A percentile compares a stretch with the other conserved stretches of the same genome.
These are phyloP conservation scores for Clarias gariepinus DNA, from an alignment of 2,113 vertebrate genomes.

Conservation along the genomic window DNA sequence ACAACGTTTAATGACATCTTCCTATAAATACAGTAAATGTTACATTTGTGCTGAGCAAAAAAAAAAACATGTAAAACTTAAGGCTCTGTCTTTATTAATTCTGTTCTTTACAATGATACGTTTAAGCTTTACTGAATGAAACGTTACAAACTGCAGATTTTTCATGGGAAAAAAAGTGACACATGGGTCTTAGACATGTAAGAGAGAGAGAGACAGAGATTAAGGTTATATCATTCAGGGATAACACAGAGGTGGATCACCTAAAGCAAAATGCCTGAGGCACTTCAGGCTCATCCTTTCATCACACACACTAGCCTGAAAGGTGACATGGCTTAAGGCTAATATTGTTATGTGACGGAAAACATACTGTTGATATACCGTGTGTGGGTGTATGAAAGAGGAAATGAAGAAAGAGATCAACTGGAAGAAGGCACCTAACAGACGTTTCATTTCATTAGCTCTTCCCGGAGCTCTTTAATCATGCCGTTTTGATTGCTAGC, in stretches of 20 bases:
- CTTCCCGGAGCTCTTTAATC: slow-evolving; percentile 27
- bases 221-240: not conserved
- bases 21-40: no score
- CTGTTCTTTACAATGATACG: not conserved
- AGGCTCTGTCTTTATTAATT: not conserved
- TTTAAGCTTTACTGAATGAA: not conserved
- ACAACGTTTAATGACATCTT: not conserved
- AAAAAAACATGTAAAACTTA: not conserved
- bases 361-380: slow-evolving; percentile 27
- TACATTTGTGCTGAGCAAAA: not conserved
- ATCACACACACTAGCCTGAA: slow-evolving; percentile 13
- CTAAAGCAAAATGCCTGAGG: slow-evolving; percentile 83
- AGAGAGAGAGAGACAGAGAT: not conserved
- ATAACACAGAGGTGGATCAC: slow-evolving; percentile 71
- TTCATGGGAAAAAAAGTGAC: not conserved
- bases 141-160: not conserved
- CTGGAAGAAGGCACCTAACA: slow-evolving; percentile 25
- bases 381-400: not conserved
- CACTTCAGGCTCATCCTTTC: slow-evolving; percentile 68
- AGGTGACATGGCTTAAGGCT: slow-evolving; percentile 39
- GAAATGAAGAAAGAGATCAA: slow-evolving; percentile 13
- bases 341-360: slow-evolving; percentile 29
- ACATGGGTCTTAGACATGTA: not conserved
- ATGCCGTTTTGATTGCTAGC: not conserved
- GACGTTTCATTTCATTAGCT: slow-evolving; percentile 33